phyloP scores from a whole-genome alignment of 2,797 vertebrate genomes.

The Paramormyrops hopkinsi region DNA sequence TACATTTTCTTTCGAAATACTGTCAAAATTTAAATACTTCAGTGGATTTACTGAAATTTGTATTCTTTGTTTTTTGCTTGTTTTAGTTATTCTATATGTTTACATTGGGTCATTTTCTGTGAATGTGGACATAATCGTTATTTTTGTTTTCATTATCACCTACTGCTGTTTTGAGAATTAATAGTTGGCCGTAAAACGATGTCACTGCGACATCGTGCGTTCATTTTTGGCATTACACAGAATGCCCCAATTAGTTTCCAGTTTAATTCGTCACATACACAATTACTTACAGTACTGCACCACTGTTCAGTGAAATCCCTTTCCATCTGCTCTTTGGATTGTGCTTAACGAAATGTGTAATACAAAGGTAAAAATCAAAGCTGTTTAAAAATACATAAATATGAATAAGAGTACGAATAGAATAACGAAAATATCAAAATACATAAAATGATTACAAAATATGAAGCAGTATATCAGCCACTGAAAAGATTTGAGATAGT shows the following conservation, averaged over 20 bases:
- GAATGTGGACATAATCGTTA: background rate
- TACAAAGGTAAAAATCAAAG: background rate
- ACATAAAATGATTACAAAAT: background rate
- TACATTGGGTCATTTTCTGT: background rate
- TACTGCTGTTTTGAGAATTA: background rate
- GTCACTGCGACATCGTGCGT: conserved; percentile 1
- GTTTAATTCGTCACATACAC: background rate
- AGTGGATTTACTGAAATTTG: background rate
- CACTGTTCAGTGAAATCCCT: background rate
- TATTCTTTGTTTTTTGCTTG: background rate
- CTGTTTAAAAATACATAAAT: background rate
- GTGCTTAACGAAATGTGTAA: background rate
- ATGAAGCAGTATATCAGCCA: background rate
- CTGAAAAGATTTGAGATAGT: background rate
- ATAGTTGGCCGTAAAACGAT: background rate
- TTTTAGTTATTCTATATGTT: background rate
- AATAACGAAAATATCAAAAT: background rate
- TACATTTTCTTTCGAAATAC: background rate
- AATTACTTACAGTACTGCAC: background rate
- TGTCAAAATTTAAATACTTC: background rate
- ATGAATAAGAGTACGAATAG: background rate
- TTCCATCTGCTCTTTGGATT: background rate
- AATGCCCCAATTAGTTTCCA: background rate
- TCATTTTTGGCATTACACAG: background rate
- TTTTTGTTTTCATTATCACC: too few relatives aligned